Percentiles rank a stretch among this genome's conserved stretches.
These are phyloP conservation scores for Pardosa pseudoannulata DNA, from an alignment of 2,888 invertebrate genomes.

Conservation along the genomic window DNA sequence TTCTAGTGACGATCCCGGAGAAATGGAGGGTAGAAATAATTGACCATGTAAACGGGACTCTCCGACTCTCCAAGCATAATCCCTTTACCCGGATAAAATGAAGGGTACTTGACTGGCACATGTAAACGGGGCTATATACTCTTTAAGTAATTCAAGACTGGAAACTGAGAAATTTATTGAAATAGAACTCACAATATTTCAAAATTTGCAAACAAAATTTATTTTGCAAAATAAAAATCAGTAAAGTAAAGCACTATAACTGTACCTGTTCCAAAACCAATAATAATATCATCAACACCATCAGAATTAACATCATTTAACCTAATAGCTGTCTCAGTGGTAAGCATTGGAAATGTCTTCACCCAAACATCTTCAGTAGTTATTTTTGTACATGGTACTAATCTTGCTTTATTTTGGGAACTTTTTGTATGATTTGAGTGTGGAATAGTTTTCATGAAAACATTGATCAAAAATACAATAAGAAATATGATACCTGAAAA, in stretches of 20 bases:
- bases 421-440: constrained; percentile 16
- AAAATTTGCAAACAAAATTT: no score
- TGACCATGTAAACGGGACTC: no score
- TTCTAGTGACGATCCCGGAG: no score
- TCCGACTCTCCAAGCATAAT: no score
- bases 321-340: constrained; percentile 85
- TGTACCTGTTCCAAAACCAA: constrained; percentile 87
- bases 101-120: no score
- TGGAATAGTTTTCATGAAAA: constrained; percentile 79
- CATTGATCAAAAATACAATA: constrained; percentile 82
- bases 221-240: no score
- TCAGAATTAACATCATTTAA: constrained; percentile 85
- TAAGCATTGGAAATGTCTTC: constrained; percentile 74
- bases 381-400: constrained; percentile 64
- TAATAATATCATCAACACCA: constrained; percentile 84
- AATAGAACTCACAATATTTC: no score
- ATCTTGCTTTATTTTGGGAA: constrained; percentile 17
- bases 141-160: no score
- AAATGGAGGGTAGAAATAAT: no score
- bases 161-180: no score
- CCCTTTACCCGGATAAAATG: no score
- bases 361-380: constrained; percentile 71
- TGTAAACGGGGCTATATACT: no score
- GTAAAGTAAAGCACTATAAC: neutral
- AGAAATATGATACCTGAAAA: constrained; percentile 81